These are phyloP conservation scores for Xestia sexstrigata DNA, from an alignment of 2,888 invertebrate species.

Conservation along the genomic window DNA sequence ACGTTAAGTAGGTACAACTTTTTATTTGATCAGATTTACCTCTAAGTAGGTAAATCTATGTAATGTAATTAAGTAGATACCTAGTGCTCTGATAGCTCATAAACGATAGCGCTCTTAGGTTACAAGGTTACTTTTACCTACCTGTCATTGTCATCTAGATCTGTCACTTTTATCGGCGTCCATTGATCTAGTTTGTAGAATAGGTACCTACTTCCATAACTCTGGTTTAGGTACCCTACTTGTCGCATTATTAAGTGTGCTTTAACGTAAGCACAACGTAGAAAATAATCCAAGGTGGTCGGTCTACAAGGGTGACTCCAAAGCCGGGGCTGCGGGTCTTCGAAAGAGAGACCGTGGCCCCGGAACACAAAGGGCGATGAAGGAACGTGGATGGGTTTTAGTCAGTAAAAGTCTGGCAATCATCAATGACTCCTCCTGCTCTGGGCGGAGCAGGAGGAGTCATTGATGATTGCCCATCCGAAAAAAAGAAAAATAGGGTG, in stretches of 20 bases:
- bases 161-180: background rate
- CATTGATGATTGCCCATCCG: too few relatives aligned
- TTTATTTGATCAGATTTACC: background rate
- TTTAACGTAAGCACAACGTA: background rate
- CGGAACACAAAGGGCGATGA: too few relatives aligned
- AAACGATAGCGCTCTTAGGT: background rate
- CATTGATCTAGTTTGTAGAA: background rate
- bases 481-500: background rate
- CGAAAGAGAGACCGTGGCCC: too few relatives aligned
- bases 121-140: constrained; percentile 1
- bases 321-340: too few relatives aligned
- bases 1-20: too few relatives aligned
- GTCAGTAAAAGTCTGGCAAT: too few relatives aligned
- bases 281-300: constrained; percentile 6
- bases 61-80: background rate
- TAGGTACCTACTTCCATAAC: background rate
- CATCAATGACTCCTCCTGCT: too few relatives aligned
- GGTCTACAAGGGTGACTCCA: background rate
- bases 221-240: background rate
- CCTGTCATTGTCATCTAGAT: background rate
- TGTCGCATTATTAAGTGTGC: background rate
- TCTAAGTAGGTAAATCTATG: background rate
- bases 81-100: background rate
- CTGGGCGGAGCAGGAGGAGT: too few relatives aligned
- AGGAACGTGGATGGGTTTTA: too few relatives aligned